Evolutionary conservation across 23 tunicate genomes (phyloP).

Genomic region (Ascidia mentula): DNA sequence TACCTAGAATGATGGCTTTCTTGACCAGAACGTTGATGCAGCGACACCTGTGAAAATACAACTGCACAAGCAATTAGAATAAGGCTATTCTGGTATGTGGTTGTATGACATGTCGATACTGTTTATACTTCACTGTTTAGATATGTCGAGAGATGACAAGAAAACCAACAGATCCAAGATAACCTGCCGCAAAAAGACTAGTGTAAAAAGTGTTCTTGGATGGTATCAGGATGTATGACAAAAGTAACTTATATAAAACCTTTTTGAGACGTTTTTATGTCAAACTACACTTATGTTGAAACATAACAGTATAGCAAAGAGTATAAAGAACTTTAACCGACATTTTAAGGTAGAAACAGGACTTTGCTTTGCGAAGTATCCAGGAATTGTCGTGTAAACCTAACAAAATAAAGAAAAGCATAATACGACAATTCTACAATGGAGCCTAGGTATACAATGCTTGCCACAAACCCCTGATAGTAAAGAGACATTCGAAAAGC

Average conservation of each 20-base stretch:
- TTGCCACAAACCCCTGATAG: background rate
- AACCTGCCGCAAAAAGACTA: background rate
- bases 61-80: background rate
- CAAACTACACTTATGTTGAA: background rate
- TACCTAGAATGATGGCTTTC: background rate
- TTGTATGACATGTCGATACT: background rate
- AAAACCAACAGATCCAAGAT: background rate
- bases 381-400: background rate
- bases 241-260: background rate
- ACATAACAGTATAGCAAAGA: background rate
- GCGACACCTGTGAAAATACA: slow-evolving; percentile 3
- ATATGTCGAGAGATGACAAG: background rate
- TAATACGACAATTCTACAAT: background rate
- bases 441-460: background rate
- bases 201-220: background rate
- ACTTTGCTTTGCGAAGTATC: background rate
- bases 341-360: background rate
- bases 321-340: background rate
- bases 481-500: no score
- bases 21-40: background rate
- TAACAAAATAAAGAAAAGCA: slow-evolving; percentile 1
- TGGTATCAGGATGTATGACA: background rate
- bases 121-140: slow-evolving; percentile 5
- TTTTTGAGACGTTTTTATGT: no score
- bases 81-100: background rate